phyloP scores from a whole-genome alignment of 2,113 vertebrate genomes.

The Embiotoca jacksoni region DNA sequence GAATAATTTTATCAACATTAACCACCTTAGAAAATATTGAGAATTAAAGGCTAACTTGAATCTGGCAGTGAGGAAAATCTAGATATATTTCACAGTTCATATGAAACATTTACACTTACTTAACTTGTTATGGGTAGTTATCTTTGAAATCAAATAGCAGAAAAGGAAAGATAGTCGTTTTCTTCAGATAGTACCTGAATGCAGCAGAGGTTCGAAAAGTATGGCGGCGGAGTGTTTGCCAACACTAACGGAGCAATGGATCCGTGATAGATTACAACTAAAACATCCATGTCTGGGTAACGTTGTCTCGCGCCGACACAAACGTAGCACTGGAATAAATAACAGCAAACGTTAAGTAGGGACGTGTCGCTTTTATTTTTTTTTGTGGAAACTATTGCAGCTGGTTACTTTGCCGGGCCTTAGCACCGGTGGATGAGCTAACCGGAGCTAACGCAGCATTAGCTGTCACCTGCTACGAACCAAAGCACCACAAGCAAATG shows the following conservation, averaged over 20 bases:
- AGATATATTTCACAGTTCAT: too few relatives aligned
- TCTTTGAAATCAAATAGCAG: too few relatives aligned
- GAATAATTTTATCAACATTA: too few relatives aligned
- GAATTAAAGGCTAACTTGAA: too few relatives aligned
- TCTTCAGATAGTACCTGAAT: conserved; percentile 1
- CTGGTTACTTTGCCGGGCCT: neutral
- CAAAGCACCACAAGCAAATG: neutral
- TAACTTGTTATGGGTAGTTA: too few relatives aligned
- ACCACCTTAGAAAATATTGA: too few relatives aligned
- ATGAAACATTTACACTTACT: too few relatives aligned
- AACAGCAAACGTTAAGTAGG: neutral
- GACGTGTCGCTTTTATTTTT: neutral
- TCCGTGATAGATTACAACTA: conserved; percentile 81
- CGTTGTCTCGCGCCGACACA: neutral
- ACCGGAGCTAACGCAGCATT: conserved; percentile 13
- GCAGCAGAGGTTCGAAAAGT: conserved; percentile 70
- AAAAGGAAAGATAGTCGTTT: neutral
- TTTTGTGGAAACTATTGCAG: neutral
- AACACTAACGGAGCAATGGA: conserved; percentile 83
- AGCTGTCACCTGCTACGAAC: neutral
- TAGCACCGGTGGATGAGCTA: conserved; percentile 17
- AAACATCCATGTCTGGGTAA: conserved; percentile 84
- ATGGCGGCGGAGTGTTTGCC: conserved; percentile 83
- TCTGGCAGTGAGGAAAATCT: too few relatives aligned
- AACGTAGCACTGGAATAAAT: neutral